phyloP scores from a whole-genome alignment of 2,797 vertebrate genomes.

The Erethizon dorsatum region DNA sequence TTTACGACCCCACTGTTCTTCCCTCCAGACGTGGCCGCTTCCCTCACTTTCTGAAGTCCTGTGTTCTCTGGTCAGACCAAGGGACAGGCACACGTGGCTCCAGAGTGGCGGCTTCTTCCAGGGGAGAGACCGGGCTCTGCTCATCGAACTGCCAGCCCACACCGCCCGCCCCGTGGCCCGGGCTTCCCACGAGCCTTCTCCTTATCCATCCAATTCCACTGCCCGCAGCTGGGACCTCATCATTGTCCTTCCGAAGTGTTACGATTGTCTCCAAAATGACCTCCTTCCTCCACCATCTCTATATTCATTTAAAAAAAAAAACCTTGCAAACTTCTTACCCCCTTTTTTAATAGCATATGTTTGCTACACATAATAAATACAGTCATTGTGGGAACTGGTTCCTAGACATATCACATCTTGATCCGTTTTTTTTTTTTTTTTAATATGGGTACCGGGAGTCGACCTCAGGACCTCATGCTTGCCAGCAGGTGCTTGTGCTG shows the following conservation, averaged over 20 bases:
- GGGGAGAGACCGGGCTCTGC: background rate
- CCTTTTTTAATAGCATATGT: background rate
- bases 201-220: background rate
- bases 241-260: background rate
- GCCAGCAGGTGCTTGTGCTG: too few species aligned
- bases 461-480: too few species aligned
- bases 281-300: background rate
- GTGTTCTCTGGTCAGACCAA: background rate
- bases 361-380: background rate
- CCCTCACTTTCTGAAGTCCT: background rate
- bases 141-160: background rate
- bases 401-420: background rate
- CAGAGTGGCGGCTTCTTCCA: background rate
- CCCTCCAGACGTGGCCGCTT: background rate
- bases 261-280: background rate
- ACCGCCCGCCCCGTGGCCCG: background rate
- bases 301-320: background rate
- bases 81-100: background rate
- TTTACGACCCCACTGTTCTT: background rate
- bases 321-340: background rate
- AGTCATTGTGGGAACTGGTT: background rate
- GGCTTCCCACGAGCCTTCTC: background rate
- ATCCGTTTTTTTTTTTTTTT: background rate
- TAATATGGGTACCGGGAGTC: too few species aligned
- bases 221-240: background rate